Evolutionary conservation across 1,140 invertebrate genomes (phyloP), one percentile per base, ranked within the genome.

Genomic region (Chrysomallon squamiferum): DNA sequence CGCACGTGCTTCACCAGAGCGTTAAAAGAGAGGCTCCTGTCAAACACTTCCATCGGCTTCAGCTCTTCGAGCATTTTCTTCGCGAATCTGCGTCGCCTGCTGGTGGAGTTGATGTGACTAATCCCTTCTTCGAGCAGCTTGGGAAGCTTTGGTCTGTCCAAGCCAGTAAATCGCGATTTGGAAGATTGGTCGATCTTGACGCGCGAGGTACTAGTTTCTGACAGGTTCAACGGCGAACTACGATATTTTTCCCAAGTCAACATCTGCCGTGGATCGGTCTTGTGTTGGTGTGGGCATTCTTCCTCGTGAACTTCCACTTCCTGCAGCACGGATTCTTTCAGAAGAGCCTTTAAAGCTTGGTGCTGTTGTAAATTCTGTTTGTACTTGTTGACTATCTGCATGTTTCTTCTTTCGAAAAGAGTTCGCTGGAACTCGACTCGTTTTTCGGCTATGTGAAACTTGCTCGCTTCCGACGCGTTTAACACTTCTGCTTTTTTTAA

Each of bases 331-430:
- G n/a, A n/a, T n/a, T n/a, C n/a, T n/a, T 67, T 58, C 32, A 72
- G 35, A 33, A 72, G 54, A 22, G 65, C 41, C n/a, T 61, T 65
- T 27, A 68, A 65, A 20, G 69, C 69, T 47, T 58, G 32, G 15
- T 72, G 62, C 20, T 72, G 65, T 38, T 65, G 64, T 5, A 72
- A 38, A 54, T 65, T 65, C 41, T 62, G 61, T 33, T 50, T 60
- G 35, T 65, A 58, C n/a, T 50, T 25, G 7, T 50, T 67, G 5
- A 62, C 49, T 33, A 64, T 65, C 7, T 52, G 45, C 7, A 65
- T 59, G 20, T 45, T 65, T 62, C 68, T 72, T 43, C 67, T 61
- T 20, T 47, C 50, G 38, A 62, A 72, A 13, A 72, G 62, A 50
- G 50, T 25, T 58, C 65, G 59, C 29, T 59, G 62, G 0, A 62